A percentile compares a stretch with the other conserved stretches of the same genome.
These are phyloP conservation scores for Tyrophagus putrescentiae DNA, from an alignment of 1,140 invertebrate species.

Conservation along the genomic window DNA sequence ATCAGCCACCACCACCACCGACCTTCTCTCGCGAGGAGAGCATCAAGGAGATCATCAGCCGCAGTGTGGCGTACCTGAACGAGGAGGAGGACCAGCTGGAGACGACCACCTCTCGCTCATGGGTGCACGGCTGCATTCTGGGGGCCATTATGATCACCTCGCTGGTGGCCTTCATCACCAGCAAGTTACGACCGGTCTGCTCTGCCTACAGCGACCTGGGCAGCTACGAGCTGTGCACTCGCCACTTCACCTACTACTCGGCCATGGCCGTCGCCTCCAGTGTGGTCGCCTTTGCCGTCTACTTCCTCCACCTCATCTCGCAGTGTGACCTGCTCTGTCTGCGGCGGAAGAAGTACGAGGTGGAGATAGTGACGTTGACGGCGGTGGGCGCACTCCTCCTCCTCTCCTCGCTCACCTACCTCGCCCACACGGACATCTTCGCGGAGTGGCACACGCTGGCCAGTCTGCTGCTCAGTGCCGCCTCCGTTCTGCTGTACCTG, in stretches of 20 bases:
- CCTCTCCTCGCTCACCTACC: background rate
- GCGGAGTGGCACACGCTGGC: constrained; percentile 3
- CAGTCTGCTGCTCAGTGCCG: constrained; percentile 1
- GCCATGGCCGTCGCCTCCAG: constrained; percentile 18
- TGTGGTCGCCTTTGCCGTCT: constrained; percentile 20
- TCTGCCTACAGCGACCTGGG: background rate
- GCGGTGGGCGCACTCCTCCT: constrained; percentile 1
- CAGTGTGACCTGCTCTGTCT: constrained; percentile 22
- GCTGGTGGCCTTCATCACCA: constrained; percentile 20
- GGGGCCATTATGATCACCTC: constrained; percentile 19
- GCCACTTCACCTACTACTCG: constrained; percentile 9
- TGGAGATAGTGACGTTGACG: constrained; percentile 15
- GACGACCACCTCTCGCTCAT: constrained; percentile 17
- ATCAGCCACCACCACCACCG: background rate
- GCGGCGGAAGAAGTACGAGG: constrained; percentile 11
- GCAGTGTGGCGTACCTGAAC: background rate
- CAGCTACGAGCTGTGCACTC: background rate
- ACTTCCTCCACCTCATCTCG: constrained; percentile 23
- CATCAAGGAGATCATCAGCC: constrained; percentile 6
- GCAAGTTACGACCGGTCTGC: constrained; percentile 18
- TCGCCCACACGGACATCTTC: background rate
- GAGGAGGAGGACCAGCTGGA: constrained; percentile 3
- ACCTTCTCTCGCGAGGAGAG: background rate
- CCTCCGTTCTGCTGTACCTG: background rate
- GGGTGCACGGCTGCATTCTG: constrained; percentile 20